Conservation (phyloP, 2,113 vertebrate genomes). For the Loxodonta africana region DNA sequence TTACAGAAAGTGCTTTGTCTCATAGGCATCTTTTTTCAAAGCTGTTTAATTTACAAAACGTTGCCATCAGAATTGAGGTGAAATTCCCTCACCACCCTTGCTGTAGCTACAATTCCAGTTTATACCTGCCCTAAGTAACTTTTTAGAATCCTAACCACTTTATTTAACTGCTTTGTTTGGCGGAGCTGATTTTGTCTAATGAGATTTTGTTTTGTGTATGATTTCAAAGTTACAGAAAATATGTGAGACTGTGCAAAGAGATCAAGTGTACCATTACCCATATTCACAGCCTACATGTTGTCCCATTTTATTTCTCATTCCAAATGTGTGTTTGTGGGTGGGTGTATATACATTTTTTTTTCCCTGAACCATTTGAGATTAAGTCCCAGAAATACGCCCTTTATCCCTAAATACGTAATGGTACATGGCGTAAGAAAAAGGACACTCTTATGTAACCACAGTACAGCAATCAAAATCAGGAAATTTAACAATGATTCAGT, state of each 20-base stretch:
- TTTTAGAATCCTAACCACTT: neutral
- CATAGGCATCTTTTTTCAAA: neutral
- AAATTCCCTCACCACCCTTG: neutral
- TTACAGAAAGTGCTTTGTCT: neutral
- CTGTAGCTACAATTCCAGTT: neutral
- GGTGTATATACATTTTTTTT: neutral
- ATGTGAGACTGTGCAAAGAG: neutral
- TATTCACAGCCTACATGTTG: slow-evolving; percentile 2
- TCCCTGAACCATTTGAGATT: slow-evolving; percentile 13
- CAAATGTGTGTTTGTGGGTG: neutral
- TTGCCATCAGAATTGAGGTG: neutral
- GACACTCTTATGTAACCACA: neutral
- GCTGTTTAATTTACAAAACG: neutral
- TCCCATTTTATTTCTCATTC: neutral
- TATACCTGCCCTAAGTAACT: neutral
- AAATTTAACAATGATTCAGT: neutral
- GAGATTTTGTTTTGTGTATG: neutral
- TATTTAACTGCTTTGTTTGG: neutral
- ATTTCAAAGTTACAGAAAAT: neutral
- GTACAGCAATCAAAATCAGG: neutral
- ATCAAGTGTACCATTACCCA: neutral
- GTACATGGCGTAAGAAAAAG: neutral
- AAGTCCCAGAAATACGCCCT: neutral
- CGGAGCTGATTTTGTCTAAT: neutral
- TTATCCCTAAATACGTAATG: neutral